Base-by-base conservation (phyloP, 2,888 invertebrate genomes). In the Dryomyza anilis region DNA sequence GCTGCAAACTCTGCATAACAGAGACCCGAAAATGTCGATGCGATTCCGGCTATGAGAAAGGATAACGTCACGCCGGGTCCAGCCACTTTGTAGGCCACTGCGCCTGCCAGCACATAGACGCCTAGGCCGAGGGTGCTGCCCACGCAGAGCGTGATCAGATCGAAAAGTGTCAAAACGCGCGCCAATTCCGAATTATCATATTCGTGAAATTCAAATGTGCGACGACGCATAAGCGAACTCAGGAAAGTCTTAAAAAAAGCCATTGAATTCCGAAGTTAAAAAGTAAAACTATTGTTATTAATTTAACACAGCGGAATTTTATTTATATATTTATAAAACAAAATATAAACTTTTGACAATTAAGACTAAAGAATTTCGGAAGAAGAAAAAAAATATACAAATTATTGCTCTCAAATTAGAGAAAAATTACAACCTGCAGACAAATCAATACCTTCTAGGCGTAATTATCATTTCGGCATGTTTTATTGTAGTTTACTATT, bases 71-170 rank as follows among this genome's bases (percentile, higher is more conserved):
- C 95, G 0, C 95, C 94, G 0, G 98, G 98, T 0, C 98, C 98
- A 0, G 96, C 93, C 2, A 90, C 89, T 39, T 89, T 87, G 78
- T 89, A 91, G 8, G 96, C 95, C 3, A 96, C 95, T 8, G 92
- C 88, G 0, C 96, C 96, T 4, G 95, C 96, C 67, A 98, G 85
- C 55, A 98, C 96, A 81, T 98, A 98, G n/a, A 97, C 96, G 0
- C 98, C 98, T 27, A 97, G 87, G 0, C 98, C 98, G 14, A 98
- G 87, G 0, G 95, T 95, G 68, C 92, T 90, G 67, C 95, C 95
- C 36, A 95, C 91, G 1, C 91, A 96, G 27, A 97, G 85, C 0
- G 93, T 91, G 0, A 95, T 95, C 59, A 97, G 85, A 84, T 97
- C 97, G 29, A 94, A 74, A 0, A 95, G 86, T 2, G 89, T 90